Evolutionary conservation across 2,113 vertebrate species (phyloP), one percentile per base, ranked within the genome.

Genomic region (Gymnocephalus cernua): DNA sequence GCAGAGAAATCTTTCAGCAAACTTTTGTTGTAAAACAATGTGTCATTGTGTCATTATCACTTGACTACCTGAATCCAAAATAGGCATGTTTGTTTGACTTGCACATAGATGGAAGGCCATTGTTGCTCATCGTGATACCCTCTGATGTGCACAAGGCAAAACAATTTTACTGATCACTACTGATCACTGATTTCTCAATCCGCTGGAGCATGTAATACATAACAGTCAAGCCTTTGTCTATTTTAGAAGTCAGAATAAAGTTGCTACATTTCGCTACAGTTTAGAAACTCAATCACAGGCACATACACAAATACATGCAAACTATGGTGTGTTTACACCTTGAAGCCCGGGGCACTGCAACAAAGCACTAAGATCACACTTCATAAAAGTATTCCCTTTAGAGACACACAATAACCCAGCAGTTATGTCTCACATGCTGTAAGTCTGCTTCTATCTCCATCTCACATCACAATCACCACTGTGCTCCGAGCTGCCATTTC

Each of bases 271-370:
- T 79, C 1, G 32, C 77, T 69, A 56, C 21, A 56, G 67, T 76
- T 89, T 85, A 23, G 6, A 74, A 77, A 74, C 35, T 16, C 18
- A n/a, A n/a, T 61, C 2, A 77, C 63, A 75, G 14, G 4, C 56
- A 64, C 59, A 63, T 81, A 86, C 57, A 84, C 69, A 89, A 65
- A 84, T 67, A 45, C 59, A 88, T 81, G 82, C 75, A 84, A 83
- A 86, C 77, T 44, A 86, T 83, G 86, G 86, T 79, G 86, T 88
- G 91, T 91, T 91, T 86, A 85, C 89, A 91, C 83, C 18, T 82
- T 77, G 38, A 84, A 79, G 83, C 58, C 51, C 5, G 4, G 19
- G 53, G 59, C 80, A 78, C 67, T 23, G 59, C 41, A 87, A 82
- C 77, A 87, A 86, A 86, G 89, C 54, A 48, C 83, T 69, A 61